A percentile compares a stretch with the other conserved stretches of the same genome.
These are phyloP conservation scores for Rana temporaria DNA, from an alignment of 2,113 vertebrate species.

Conservation along the genomic window DNA sequence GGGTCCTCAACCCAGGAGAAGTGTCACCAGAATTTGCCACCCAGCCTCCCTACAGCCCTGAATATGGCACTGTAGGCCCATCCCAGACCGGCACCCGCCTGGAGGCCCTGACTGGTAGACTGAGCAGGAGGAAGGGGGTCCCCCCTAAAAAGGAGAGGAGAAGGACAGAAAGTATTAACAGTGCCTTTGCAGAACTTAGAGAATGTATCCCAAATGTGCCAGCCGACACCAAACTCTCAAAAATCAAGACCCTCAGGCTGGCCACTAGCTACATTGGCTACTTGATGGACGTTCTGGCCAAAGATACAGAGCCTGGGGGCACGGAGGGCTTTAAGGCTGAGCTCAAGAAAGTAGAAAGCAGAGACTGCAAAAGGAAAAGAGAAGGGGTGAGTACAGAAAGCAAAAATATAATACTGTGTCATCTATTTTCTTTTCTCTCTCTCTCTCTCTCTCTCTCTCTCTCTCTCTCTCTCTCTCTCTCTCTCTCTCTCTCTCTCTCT, in stretches of 20 bases:
- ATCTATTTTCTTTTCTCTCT: background rate
- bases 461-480: background rate
- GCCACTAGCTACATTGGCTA: slow-evolving; percentile 91
- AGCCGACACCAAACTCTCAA: slow-evolving; percentile 88
- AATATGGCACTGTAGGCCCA: slow-evolving; percentile 63
- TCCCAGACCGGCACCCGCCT: slow-evolving; percentile 74
- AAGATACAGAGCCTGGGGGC: slow-evolving; percentile 83
- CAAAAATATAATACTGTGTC: no score
- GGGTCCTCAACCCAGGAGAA: slow-evolving; percentile 87
- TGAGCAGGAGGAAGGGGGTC: slow-evolving; percentile 79
- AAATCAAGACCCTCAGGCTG: slow-evolving; percentile 87
- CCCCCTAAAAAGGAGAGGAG: slow-evolving; percentile 91
- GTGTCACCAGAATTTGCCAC: slow-evolving; percentile 78
- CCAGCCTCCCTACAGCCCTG: slow-evolving; percentile 72
- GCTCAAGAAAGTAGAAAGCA: slow-evolving; percentile 87
- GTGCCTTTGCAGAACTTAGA: slow-evolving; percentile 85
- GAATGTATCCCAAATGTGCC: slow-evolving; percentile 91
- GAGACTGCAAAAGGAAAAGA: slow-evolving; percentile 88
- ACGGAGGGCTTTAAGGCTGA: slow-evolving; percentile 93
- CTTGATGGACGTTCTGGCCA: slow-evolving; percentile 91
- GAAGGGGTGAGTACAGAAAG: slow-evolving; percentile 80
- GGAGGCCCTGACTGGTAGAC: slow-evolving; percentile 79
- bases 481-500: no score
- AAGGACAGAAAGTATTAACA: slow-evolving; percentile 91
- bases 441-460: background rate